Evolutionary conservation across 2,797 vertebrate species (phyloP).

Genomic region (Furcifer pardalis): DNA sequence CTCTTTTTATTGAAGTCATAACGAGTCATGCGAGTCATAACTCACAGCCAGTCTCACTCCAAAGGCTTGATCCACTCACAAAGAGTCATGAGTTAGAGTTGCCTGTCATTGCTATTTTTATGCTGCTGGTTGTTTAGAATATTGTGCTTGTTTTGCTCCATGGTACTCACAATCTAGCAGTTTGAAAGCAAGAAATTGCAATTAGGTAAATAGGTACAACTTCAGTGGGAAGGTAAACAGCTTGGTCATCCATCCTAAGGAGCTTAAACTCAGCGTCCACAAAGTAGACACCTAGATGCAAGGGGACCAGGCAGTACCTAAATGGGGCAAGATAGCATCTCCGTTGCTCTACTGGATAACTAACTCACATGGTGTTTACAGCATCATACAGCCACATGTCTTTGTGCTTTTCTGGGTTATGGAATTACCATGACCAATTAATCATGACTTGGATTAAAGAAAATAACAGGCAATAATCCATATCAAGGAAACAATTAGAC

Average conservation of each 20-base stretch:
- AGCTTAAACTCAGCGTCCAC: slow-evolving; percentile 48
- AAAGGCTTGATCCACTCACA: not conserved
- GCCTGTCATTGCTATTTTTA: no score
- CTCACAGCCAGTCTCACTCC: not conserved
- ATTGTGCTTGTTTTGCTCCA: no score
- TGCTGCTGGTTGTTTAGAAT: no score
- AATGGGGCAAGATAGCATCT: slow-evolving; percentile 36
- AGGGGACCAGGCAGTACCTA: slow-evolving; percentile 57
- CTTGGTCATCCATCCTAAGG: slow-evolving; percentile 49
- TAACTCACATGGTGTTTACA: slow-evolving; percentile 50
- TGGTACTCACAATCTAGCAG: no score
- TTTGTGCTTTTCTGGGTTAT: slow-evolving; percentile 1
- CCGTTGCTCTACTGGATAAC: slow-evolving; percentile 48
- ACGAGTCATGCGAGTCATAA: not conserved
- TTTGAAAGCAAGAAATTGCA: no score
- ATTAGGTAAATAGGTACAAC: no score
- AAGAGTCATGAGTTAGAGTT: not conserved
- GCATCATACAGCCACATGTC: slow-evolving; percentile 27
- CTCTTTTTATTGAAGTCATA: slow-evolving; percentile 22
- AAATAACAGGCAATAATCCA: slow-evolving; percentile 10
- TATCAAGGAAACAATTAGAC: slow-evolving; percentile 21
- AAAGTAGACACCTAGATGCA: slow-evolving; percentile 42
- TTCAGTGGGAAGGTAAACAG: not conserved
- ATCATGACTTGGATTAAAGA: slow-evolving; percentile 33
- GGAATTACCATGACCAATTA: slow-evolving; percentile 23